These are phyloP conservation scores for Agrochola macilenta DNA, from an alignment of 2,888 invertebrate genomes.

Conservation along the genomic window DNA sequence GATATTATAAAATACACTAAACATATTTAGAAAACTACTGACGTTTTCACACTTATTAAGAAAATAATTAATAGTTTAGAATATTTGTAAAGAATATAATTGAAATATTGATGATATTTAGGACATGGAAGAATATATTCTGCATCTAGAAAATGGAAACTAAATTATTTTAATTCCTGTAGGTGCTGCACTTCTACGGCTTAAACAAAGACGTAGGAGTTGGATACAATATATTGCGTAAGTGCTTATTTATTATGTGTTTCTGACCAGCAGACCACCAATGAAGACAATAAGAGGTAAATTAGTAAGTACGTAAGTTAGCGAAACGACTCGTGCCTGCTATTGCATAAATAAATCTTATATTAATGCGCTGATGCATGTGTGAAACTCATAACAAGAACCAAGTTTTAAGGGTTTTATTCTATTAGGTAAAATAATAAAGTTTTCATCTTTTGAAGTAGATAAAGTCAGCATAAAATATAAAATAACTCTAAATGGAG, in stretches of 20 bases:
- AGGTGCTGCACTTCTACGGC: neutral
- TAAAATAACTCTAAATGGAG: neutral
- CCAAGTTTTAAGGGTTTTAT: slow-evolving; percentile 15
- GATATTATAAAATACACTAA: no score
- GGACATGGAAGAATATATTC: neutral
- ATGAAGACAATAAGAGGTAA: slow-evolving; percentile 38
- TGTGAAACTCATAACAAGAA: slow-evolving; percentile 21
- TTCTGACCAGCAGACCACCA: slow-evolving; percentile 48
- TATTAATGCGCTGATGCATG: slow-evolving; percentile 16
- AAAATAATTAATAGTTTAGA: neutral
- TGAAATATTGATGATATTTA: neutral
- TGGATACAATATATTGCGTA: neutral
- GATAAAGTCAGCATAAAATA: neutral
- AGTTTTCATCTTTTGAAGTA: neutral
- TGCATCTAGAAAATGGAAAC: no score
- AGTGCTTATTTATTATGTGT: neutral
- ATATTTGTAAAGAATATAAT: neutral
- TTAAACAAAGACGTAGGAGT: neutral
- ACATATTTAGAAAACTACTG: neutral
- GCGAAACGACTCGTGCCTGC: slow-evolving; percentile 61
- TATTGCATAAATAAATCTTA: slow-evolving; percentile 71
- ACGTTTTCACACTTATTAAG: neutral
- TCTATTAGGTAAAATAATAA: slow-evolving; percentile 1
- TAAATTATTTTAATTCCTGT: neutral
- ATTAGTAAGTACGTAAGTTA: slow-evolving; percentile 29